phyloP scores from a whole-genome alignment of 1,140 invertebrate species.

The Eumaeus atala region DNA sequence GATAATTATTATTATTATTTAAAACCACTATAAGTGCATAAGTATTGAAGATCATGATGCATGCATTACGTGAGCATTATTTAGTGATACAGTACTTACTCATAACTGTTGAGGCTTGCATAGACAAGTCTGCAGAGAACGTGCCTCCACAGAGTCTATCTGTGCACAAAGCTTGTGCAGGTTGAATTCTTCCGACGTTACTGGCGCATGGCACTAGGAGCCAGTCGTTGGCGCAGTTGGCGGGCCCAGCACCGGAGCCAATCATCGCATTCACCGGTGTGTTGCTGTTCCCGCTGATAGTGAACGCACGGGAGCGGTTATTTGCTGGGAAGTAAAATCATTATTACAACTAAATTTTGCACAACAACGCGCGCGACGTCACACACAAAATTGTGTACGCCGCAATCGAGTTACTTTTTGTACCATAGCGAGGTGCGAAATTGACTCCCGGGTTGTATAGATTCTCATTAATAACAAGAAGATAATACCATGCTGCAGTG shows the following conservation, averaged over 20 bases:
- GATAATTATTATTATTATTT: too few relatives aligned
- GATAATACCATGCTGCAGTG: too few relatives aligned
- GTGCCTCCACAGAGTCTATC: constrained; percentile 84
- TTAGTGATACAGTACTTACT: constrained; percentile 75
- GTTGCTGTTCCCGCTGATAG: constrained; percentile 83
- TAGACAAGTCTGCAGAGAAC: constrained; percentile 78
- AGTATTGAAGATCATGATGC: too few relatives aligned
- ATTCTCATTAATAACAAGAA: too few relatives aligned
- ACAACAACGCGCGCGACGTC: too few relatives aligned
- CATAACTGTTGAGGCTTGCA: constrained; percentile 76
- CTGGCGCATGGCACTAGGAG: constrained; percentile 84
- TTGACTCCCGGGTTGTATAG: too few relatives aligned
- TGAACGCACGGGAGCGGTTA: constrained; percentile 80
- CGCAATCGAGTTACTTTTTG: too few relatives aligned
- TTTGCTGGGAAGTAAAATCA: constrained; percentile 64
- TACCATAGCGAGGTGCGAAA: too few relatives aligned
- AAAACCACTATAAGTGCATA: too few relatives aligned
- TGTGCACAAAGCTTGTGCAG: constrained; percentile 75
- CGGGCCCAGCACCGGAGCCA: constrained; percentile 75
- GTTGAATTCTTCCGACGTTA: constrained; percentile 77
- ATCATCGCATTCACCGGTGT: constrained; percentile 79
- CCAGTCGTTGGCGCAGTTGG: constrained; percentile 84
- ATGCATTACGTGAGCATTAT: too few relatives aligned
- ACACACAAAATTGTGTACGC: too few relatives aligned
- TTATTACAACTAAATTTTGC: too few relatives aligned